Evolutionary conservation across 2,888 invertebrate species (phyloP).

Genomic region (Marronus borbonicus): DNA sequence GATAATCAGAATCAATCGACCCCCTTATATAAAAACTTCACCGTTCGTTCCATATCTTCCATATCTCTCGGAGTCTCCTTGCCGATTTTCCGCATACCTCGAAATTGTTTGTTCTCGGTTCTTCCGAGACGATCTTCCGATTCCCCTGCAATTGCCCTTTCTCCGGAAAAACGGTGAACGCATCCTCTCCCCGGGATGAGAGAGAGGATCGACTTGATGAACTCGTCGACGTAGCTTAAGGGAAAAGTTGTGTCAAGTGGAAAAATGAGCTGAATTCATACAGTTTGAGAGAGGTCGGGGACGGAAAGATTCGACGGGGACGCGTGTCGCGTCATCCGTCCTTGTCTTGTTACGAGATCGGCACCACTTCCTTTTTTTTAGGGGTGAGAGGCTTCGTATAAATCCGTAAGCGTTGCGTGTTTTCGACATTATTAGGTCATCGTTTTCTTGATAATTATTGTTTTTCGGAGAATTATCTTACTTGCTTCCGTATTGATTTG

Average conservation of each 20-base stretch:
- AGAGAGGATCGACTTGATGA: slow-evolving; percentile 30
- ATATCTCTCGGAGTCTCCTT: not conserved
- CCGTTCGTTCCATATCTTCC: not conserved
- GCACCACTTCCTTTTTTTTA: slow-evolving; percentile 15
- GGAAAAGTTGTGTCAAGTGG: slow-evolving; percentile 48
- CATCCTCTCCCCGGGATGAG: not conserved
- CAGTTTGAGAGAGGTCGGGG: slow-evolving; percentile 47
- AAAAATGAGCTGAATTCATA: slow-evolving; percentile 48
- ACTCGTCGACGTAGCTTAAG: slow-evolving; percentile 39
- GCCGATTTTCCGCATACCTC: not conserved
- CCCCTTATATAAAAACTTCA: not conserved
- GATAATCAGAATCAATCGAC: too few relatives aligned
- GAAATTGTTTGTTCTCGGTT: slow-evolving; percentile 20
- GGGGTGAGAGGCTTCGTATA: not conserved
- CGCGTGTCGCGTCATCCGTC: slow-evolving; percentile 36
- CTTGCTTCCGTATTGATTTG: too few relatives aligned
- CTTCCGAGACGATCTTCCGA: not conserved
- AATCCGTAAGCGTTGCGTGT: not conserved
- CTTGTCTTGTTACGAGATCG: slow-evolving; percentile 26
- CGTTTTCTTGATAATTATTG: too few relatives aligned
- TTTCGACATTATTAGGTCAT: too few relatives aligned
- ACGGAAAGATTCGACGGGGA: slow-evolving; percentile 20
- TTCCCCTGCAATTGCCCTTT: slow-evolving; percentile 3
- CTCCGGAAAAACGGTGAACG: not conserved
- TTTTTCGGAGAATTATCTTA: too few relatives aligned